Conservation (phyloP, 2,888 invertebrate species). For the Kuschelorhynchus macadamiae region DNA sequence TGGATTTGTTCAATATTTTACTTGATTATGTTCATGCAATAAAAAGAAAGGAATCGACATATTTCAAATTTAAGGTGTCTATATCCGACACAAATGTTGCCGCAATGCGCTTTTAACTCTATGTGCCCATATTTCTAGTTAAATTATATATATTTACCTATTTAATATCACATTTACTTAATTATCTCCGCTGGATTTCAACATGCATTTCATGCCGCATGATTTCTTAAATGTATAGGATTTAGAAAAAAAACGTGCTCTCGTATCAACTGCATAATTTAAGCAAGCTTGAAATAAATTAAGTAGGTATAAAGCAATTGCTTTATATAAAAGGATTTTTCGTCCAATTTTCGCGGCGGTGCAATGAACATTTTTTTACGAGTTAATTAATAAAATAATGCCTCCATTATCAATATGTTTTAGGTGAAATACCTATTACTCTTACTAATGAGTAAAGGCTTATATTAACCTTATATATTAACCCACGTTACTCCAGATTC, state of each 20-base stretch:
- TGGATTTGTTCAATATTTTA: neutral
- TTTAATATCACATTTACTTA: slow-evolving; percentile 2
- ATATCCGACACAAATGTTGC: slow-evolving; percentile 13
- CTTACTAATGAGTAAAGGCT: no score
- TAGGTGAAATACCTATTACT: no score
- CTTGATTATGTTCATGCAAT: slow-evolving; percentile 3
- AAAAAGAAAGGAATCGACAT: slow-evolving; percentile 18
- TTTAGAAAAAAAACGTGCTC: neutral
- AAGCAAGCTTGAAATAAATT: no score
- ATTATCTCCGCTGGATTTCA: neutral
- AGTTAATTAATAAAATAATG: no score
- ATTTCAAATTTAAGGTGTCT: slow-evolving; percentile 16
- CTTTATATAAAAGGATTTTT: no score
- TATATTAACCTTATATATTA: no score
- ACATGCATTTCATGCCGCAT: slow-evolving; percentile 28
- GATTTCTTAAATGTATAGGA: slow-evolving; percentile 18
- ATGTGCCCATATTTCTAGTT: neutral
- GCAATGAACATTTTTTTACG: no score
- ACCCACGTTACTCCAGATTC: no score
- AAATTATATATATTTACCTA: neutral
- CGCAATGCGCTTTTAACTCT: slow-evolving; percentile 17
- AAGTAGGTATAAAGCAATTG: no score
- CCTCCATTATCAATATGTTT: no score
- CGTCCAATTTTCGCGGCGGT: no score
- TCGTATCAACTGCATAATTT: no score